A percentile compares a stretch with the other conserved stretches of the same genome.
phyloP scores from a whole-genome alignment of 1,140 invertebrate species.

The Acyrthosiphon pisum region DNA sequence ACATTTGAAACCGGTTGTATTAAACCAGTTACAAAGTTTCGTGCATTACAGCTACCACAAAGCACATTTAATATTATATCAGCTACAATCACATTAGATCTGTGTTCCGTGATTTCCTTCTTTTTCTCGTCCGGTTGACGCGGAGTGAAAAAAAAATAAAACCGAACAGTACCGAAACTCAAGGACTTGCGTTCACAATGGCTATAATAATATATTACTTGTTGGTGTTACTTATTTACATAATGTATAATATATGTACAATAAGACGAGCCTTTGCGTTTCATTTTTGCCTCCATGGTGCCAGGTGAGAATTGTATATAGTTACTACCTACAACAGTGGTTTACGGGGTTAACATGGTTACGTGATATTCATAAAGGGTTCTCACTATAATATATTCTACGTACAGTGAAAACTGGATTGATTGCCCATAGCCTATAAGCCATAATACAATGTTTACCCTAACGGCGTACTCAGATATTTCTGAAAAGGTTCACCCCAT shows the following conservation, averaged over 20 bases:
- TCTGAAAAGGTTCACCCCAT: not conserved
- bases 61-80: not conserved
- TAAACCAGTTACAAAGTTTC: slow-evolving; percentile 16
- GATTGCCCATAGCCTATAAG: not conserved
- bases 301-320: not conserved
- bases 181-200: not conserved
- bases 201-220: not conserved
- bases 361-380: not conserved
- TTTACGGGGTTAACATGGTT: not conserved
- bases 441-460: not conserved
- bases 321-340: not conserved
- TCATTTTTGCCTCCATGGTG: not conserved
- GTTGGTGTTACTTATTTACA: not conserved
- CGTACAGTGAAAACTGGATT: not conserved
- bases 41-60: not conserved
- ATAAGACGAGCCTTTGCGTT: not conserved
- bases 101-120: not conserved
- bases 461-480: not conserved
- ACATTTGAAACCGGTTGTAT: slow-evolving; percentile 1
- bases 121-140: not conserved
- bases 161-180: not conserved
- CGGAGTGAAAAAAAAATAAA: not conserved
- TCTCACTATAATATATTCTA: not conserved
- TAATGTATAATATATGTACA: not conserved
- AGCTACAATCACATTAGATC: not conserved